Base-by-base conservation (phyloP, 2,797 vertebrate species). In the Spondyliosoma cantharus region DNA sequence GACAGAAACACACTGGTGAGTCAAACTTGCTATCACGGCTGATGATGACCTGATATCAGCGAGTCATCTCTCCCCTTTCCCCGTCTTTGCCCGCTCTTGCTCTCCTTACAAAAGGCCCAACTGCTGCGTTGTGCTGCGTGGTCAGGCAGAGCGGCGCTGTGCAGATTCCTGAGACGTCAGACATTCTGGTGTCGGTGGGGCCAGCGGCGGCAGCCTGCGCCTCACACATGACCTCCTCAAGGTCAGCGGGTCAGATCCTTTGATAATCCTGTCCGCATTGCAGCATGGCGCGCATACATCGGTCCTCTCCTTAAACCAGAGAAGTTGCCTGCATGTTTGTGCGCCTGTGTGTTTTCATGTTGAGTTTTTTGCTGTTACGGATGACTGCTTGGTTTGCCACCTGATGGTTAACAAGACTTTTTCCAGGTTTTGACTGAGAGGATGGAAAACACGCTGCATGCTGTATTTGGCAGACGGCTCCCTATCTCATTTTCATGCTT, bases 211-310 rank as follows among this genome's bases (percentile, higher is more conserved):
- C 78, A 74, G 89, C 82, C 86, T 85, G 72, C 37, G 67, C 78
- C 87, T 90, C 86, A 90, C 87, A 89, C 88, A 91, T 89, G 91
- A 91, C 91, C 90, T 91, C 84, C 59, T 58, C 73, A 71, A 73
- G 83, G 89, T 88, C 90, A 86, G 60, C 63, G 76, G 91, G 90
- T 91, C 90, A 92, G 88, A 90, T 88, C 80, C 84, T 85, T 65
- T 74, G 90, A 91, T 93, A 93, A 93, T 93, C 89, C 85, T 81
- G 86, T 85, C 62, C 88, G 52, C 88, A 87, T 78, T 86, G 88
- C 69, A 82, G 45, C 85, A 74, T 82, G 70, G 72, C 42, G 17
- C 79, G 72, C 52, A 71, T 74, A 29, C 27, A 59, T 86, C 83
- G 76, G 77, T 84, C 82, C 80, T 82, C 76, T 63, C 65, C 58